A percentile compares a stretch with the other conserved stretches of the same genome.
Conservation (phyloP, 2,888 invertebrate genomes). For the Poecilobothrus nobilitatus region DNA sequence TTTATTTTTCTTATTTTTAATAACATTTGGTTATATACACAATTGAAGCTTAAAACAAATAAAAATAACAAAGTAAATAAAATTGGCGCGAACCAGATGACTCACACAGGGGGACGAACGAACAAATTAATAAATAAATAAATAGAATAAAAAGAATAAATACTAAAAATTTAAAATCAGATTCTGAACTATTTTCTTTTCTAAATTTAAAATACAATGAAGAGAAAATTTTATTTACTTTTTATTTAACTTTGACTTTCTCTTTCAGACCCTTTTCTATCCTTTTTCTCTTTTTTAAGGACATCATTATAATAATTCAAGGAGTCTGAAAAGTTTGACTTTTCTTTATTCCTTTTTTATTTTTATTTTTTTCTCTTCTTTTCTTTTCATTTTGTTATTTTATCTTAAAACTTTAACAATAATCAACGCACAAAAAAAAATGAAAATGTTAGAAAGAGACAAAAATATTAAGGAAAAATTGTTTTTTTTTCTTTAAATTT, state of each 20-base stretch:
- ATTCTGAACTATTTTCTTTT: not conserved
- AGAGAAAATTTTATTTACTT: not conserved
- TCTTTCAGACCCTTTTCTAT: not conserved
- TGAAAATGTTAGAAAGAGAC: not conserved
- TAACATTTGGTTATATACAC: too few relatives aligned
- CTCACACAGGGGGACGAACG: not conserved
- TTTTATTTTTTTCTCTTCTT: not conserved
- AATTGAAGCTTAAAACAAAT: too few relatives aligned
- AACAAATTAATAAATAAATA: too few relatives aligned
- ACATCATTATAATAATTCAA: not conserved
- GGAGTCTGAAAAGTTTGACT: conserved; percentile 1
- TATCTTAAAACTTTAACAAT: not conserved
- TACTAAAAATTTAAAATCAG: not conserved
- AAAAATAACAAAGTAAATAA: too few relatives aligned
- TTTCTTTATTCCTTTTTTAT: not conserved
- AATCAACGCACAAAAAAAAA: not conserved
- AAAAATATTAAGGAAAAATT: not conserved
- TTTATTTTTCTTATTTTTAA: too few relatives aligned
- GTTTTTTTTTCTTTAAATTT: not conserved
- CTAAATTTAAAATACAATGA: not conserved
- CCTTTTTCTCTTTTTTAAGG: not conserved
- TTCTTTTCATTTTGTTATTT: not conserved
- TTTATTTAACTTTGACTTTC: not conserved
- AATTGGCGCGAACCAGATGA: too few relatives aligned
- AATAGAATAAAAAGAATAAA: too few relatives aligned